Evolutionary conservation across 2,888 invertebrate genomes (phyloP).

Genomic region (Ophion ellenae): DNA sequence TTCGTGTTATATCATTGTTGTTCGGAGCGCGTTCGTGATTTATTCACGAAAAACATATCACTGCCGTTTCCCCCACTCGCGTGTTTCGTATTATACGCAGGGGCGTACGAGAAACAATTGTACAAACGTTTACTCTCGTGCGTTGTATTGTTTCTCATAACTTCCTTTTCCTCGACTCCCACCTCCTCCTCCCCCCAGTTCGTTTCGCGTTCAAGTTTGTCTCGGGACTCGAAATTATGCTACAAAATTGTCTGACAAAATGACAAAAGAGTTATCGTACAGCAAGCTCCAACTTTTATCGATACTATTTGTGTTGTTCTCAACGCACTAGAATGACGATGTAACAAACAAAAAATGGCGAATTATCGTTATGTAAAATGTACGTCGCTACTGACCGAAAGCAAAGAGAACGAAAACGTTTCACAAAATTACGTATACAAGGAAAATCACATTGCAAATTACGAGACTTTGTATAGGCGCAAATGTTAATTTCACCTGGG

Average conservation of each 20-base stretch:
- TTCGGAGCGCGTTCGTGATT: slow-evolving; percentile 18
- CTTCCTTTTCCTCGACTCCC: background rate
- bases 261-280: slow-evolving; percentile 32
- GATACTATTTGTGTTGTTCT: slow-evolving; percentile 9
- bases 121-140: slow-evolving; percentile 33
- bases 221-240: slow-evolving; percentile 10
- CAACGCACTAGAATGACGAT: slow-evolving; percentile 17
- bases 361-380: slow-evolving; percentile 22
- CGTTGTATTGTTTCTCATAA: slow-evolving; percentile 10
- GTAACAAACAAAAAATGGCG: slow-evolving; percentile 27
- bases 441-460: slow-evolving; percentile 20
- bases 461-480: slow-evolving; percentile 35
- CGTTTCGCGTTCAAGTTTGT: background rate
- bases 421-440: background rate
- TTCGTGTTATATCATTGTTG: slow-evolving; percentile 4
- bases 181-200: background rate
- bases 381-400: slow-evolving; percentile 27
- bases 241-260: slow-evolving; percentile 30
- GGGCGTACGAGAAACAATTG: slow-evolving; percentile 22
- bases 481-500: slow-evolving; percentile 50
- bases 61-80: slow-evolving; percentile 4
- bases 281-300: slow-evolving; percentile 32
- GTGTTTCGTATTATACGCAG: background rate
- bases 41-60: slow-evolving; percentile 14
- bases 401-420: background rate